phyloP scores from a whole-genome alignment of 2,888 invertebrate species.

The Hypselothyrea guttata region DNA sequence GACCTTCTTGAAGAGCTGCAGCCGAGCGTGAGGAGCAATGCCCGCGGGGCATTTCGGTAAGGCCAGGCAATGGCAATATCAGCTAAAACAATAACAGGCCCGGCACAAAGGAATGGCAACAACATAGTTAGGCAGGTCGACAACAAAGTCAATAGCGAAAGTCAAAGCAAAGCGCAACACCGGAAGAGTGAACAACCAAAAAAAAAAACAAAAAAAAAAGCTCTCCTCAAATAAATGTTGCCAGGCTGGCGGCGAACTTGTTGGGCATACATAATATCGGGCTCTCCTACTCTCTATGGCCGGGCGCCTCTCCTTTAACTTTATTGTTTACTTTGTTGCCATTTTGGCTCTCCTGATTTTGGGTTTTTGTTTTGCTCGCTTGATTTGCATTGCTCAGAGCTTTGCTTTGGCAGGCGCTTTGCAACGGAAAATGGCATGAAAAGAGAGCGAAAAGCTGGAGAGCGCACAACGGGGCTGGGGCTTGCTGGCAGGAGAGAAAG shows the following conservation, averaged over 20 bases:
- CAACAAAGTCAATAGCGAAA: constrained; percentile 37
- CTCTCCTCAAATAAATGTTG: constrained; percentile 11
- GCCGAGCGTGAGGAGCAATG: constrained; percentile 59
- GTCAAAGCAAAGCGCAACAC: constrained; percentile 42
- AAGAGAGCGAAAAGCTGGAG: constrained; percentile 9
- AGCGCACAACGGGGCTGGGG: constrained; percentile 18
- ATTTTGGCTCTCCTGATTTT: constrained; percentile 39
- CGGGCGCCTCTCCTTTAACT: constrained; percentile 15
- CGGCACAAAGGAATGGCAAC: constrained; percentile 21
- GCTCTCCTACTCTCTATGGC: constrained; percentile 8
- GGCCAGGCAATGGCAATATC: no score
- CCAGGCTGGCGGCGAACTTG: constrained; percentile 25
- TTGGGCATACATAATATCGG: constrained; percentile 16
- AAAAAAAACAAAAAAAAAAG: constrained; percentile 14
- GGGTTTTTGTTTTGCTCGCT: constrained; percentile 70
- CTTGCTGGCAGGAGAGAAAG: constrained; percentile 22
- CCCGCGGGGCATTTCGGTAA: constrained; percentile 66
- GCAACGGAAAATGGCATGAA: constrained; percentile 6
- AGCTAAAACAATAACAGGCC: constrained; percentile 15
- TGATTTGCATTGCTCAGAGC: constrained; percentile 43
- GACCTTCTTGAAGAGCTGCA: constrained; percentile 38
- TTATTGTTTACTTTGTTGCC: constrained; percentile 52
- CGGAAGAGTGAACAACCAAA: constrained; percentile 51
- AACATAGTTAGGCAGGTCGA: constrained; percentile 20
- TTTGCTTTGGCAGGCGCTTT: constrained; percentile 25